These are phyloP conservation scores for Epizoanthus illoricatus DNA, from an alignment of 92 coral and sea anemone genomes.

Conservation along the genomic window DNA sequence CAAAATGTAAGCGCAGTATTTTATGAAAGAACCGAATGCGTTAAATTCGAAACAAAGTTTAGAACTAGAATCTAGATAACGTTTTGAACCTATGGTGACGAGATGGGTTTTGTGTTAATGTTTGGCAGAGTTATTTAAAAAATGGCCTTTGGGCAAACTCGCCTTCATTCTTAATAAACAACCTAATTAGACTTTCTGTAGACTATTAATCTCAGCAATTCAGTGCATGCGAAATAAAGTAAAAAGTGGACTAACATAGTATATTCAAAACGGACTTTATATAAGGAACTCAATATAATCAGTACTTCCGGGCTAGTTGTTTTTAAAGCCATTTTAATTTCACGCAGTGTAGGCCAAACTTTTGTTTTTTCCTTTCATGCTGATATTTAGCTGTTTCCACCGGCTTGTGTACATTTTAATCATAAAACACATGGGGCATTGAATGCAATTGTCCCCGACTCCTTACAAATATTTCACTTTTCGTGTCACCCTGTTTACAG, in stretches of 20 bases:
- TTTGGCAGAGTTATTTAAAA: not conserved
- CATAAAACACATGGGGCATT: slow-evolving; percentile 18
- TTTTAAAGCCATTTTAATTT: not conserved
- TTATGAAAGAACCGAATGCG: too few relatives aligned
- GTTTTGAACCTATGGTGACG: not conserved
- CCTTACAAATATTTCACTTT: not conserved
- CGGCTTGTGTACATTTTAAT: slow-evolving; percentile 32
- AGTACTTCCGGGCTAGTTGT: not conserved
- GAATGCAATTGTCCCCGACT: slow-evolving; percentile 18
- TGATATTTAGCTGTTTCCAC: not conserved
- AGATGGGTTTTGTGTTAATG: not conserved
- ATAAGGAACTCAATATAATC: not conserved
- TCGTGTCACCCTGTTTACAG: slow-evolving; percentile 32
- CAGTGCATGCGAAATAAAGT: not conserved
- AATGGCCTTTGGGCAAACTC: slow-evolving; percentile 21
- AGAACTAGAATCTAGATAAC: not conserved
- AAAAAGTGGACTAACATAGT: not conserved
- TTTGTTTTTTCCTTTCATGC: not conserved
- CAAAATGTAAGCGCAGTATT: too few relatives aligned
- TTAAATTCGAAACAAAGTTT: too few relatives aligned
- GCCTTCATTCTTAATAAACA: slow-evolving; percentile 17
- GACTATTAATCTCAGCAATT: not conserved
- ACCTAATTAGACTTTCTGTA: not conserved
- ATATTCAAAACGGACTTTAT: not conserved
- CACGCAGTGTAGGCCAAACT: not conserved